Base-by-base conservation (phyloP, 1,140 invertebrate species). In the Brachionus rotundiformis region DNA sequence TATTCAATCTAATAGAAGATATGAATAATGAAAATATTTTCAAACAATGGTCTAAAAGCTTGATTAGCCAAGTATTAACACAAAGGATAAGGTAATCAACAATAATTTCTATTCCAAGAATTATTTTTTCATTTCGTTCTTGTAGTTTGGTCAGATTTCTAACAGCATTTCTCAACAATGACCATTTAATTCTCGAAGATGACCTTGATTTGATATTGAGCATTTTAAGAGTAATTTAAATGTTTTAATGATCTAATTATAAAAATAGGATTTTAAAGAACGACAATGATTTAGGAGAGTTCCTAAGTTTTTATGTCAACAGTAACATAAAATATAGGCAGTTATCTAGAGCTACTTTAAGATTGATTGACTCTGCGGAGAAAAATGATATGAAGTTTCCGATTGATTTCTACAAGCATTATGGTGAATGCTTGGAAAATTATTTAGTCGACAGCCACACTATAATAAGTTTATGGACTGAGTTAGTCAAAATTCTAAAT, bases 1-100 rank as follows among this genome's bases (percentile, higher is more conserved):
- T 79, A 31, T 79, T 31, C 25, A 79, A 79, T 59, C 76, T 29
- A 13, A 4, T 79, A 39, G 76, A 79, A 10, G 76, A 79, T 33
- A 25, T 36, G 5, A 63, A 54, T 25, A 79, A 79, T 63, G 47
- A 54, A 8, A 79, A 79, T 10, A 33, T 79, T 23, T 79, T 79
- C 29, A 54, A 36, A 19, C 1, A 79, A 10, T 79, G 76, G 76
- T 63, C 59, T 11, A 79, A 59, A 39, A 29, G 29, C 2, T 25
- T 79, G 5, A 79, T 79, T 19, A 19, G 11, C 10, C 11, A 79
- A 59, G 36, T 59, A 10, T 59, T 61, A 19, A 13, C 23, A 6
- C 19, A 31, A 25, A 63, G 59, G 13, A 39, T 59, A 10, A 79
- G 41, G 76, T 79, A 63, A 59, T n/a, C 0, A 25, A 10, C 3